Evolutionary conservation across 2,113 vertebrate species (phyloP).

Genomic region (Chamaea fasciata): DNA sequence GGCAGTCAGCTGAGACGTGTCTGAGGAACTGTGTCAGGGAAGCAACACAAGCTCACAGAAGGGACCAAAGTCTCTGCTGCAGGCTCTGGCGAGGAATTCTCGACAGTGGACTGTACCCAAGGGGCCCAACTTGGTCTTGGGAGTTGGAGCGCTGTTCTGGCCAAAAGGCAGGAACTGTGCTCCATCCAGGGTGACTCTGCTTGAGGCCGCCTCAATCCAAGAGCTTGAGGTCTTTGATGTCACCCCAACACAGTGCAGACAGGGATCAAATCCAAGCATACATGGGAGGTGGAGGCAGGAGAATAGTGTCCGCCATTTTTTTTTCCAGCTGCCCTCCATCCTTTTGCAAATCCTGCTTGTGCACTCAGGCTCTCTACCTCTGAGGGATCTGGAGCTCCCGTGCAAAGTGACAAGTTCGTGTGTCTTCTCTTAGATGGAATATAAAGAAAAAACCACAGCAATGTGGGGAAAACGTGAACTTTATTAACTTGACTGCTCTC

Average conservation of each 20-base stretch:
- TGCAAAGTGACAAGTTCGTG: fast-evolving
- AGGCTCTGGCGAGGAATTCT: fast-evolving
- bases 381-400: fast-evolving
- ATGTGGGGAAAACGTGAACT: fast-evolving
- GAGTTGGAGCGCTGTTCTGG: fast-evolving
- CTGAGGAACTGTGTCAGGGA: too few relatives aligned
- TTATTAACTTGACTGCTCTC: not conserved
- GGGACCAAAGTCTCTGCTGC: not conserved
- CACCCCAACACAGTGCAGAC: fast-evolving
- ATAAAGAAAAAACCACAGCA: not conserved
- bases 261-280: not conserved
- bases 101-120: too few relatives aligned
- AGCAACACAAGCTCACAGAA: not conserved
- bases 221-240: not conserved
- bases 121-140: not conserved
- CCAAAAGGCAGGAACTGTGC: too few relatives aligned
- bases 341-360: fast-evolving
- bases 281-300: not conserved
- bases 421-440: not conserved
- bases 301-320: not conserved
- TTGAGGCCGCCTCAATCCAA: not conserved
- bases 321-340: not conserved
- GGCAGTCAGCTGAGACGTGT: not conserved
- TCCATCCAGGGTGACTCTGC: fast-evolving
- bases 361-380: too few relatives aligned